These are phyloP conservation scores for Xiphorhynchus erythropygius DNA, from an alignment of 2,797 vertebrate species.

Conservation along the genomic window DNA sequence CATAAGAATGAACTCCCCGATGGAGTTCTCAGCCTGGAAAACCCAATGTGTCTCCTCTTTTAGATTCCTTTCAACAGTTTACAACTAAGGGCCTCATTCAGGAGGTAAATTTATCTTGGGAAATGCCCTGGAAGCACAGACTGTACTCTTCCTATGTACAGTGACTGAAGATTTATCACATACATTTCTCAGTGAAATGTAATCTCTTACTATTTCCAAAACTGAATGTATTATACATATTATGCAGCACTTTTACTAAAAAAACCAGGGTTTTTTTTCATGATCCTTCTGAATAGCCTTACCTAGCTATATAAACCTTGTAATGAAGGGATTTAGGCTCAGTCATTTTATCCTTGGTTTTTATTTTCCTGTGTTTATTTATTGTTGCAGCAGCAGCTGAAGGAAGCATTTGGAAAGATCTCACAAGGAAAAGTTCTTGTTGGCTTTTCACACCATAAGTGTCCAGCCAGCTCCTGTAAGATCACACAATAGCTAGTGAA, in stretches of 20 bases:
- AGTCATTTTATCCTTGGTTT: not conserved
- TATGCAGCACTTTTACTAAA: not conserved
- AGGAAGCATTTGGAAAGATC: conserved; percentile 36
- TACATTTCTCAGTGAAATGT: conserved; percentile 7
- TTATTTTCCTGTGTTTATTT: conserved; percentile 1
- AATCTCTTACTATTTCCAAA: not conserved
- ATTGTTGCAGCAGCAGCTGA: conserved; percentile 31
- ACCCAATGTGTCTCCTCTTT: conserved; percentile 15
- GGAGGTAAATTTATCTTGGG: conserved; percentile 61
- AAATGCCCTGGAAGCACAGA: conserved; percentile 65
- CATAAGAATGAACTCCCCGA: conserved; percentile 11
- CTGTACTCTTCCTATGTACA: conserved; percentile 47
- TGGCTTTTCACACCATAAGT: not conserved
- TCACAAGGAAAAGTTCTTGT: conserved; percentile 14
- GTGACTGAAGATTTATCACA: conserved; percentile 61
- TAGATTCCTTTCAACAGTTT: conserved; percentile 48
- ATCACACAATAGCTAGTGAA: conserved; percentile 47
- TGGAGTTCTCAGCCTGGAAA: conserved; percentile 36
- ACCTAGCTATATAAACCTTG: not conserved
- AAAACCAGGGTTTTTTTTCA: not conserved
- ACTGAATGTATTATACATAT: not conserved
- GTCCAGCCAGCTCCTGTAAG: conserved; percentile 35
- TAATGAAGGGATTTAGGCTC: not conserved
- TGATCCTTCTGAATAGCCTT: not conserved
- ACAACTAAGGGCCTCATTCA: conserved; percentile 53